Evolutionary conservation across 23 tunicate species (phyloP).

Genomic region (Corella eumyota): DNA sequence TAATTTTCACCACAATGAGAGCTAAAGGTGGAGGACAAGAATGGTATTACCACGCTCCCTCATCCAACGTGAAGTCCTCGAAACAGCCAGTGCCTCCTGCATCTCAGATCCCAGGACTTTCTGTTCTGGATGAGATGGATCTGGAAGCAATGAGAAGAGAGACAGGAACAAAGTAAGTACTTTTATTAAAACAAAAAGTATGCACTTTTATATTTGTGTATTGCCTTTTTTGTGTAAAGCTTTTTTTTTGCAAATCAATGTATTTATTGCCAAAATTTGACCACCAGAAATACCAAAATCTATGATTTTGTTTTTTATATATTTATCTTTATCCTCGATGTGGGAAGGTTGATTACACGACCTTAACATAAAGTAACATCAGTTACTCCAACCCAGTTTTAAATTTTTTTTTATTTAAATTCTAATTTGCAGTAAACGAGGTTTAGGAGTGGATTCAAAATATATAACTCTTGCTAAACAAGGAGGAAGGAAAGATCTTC

Average conservation of each 20-base stretch:
- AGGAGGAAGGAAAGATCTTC: constrained; percentile 73
- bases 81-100: constrained; percentile 49
- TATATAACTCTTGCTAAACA: constrained; percentile 69
- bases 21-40: constrained; percentile 55
- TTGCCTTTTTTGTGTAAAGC: too few relatives aligned
- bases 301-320: too few relatives aligned
- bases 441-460: constrained; percentile 48
- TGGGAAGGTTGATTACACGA: too few relatives aligned
- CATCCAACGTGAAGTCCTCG: constrained; percentile 9
- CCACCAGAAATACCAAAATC: background rate
- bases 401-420: too few relatives aligned
- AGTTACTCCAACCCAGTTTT: too few relatives aligned
- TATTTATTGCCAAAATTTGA: too few relatives aligned
- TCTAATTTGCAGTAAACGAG: too few relatives aligned
- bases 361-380: too few relatives aligned
- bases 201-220: too few relatives aligned
- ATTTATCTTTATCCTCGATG: too few relatives aligned
- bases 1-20: constrained; percentile 28
- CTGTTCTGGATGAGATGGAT: constrained; percentile 58
- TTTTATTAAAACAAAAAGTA: too few relatives aligned
- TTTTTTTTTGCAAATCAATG: too few relatives aligned
- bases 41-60: constrained; percentile 87
- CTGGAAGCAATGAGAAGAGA: constrained; percentile 58
- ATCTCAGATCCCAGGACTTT: constrained; percentile 68
- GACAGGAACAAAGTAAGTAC: constrained; percentile 68